Base-by-base conservation (phyloP, 2,113 vertebrate genomes). In the Lophotis ruficrista region DNA sequence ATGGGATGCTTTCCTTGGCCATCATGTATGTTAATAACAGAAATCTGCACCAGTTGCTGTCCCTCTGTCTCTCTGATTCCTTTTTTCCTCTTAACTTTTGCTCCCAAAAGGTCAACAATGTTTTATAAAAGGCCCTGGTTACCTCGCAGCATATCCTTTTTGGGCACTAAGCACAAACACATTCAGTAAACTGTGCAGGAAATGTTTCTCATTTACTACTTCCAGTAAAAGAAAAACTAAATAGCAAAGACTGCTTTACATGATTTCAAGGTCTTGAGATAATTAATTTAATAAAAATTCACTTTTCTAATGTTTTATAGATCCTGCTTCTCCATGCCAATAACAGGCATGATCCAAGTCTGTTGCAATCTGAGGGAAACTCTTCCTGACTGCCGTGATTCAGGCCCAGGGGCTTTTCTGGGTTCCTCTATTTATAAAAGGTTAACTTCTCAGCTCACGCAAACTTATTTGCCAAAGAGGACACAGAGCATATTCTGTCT, bases 1-100 rank as follows among this genome's bases (percentile, higher is more conserved):
- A 81, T 28, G 68, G 4, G 80, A 88, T 80, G 95, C 76, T 96
- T 91, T 93, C 78, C 76, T 92, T 95, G 92, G 94, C 89, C 90
- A 70, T 58, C 51, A 14, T 15, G 41, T 86, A 21, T 27, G 76
- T 20, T 68, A 87, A 45, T 37, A 93, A 62, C 77, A 84, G 62
- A 57, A 51, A 83, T 33, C 71, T 60, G 50, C 53, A 56, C 50
- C 62, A 33, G 10, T 91, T 78, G 77, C 54, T 90, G 38, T 85
- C 57, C 56, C 35, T 78, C 35, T 69, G 19, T 31, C 76, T 94
- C 83, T 72, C 70, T 53, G 47, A 35, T 47, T 83, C 83, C 82
- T 79, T 92, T 70, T 60, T 62, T 90, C n/a, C 57, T 79, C 79
- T 92, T 73, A 81, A 71, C 60, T 92, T 94, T 70, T 93, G 45